Base-by-base conservation (phyloP, 2,888 invertebrate species). In the Augiades crinisus region DNA sequence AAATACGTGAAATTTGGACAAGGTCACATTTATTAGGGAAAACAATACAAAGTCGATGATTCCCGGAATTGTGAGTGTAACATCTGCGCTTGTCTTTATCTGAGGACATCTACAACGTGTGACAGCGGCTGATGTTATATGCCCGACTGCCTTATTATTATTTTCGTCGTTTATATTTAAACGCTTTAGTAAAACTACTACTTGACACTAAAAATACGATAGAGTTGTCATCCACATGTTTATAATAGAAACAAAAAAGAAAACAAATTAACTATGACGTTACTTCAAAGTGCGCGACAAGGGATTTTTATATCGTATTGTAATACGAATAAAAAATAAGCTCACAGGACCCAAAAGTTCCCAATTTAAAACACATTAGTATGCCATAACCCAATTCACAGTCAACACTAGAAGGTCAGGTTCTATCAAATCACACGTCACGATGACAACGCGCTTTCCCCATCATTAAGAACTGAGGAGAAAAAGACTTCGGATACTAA, bases 31-130 rank as follows among this genome's bases (percentile, higher is more conserved):
- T 36, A 24, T 31, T 16, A 14, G 27, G n/a, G 61, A 66, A 74
- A 78, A 82, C 77, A 79, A 79, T 76, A 69, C 59, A 37, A 44
- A n/a, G 2, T 7, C 19, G 58, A 58, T 68, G 68, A 71, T 79
- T 78, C 75, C 62, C 62, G 65, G 75, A 81, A 78, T 63, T 57
- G 57, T 54, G 56, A 46, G 33, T 53, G 58, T 61, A 67, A 80
- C 86, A 86, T 86, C 80, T 85, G 85, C 68, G 73, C 72, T 55
- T 75, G 78, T 82, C 78, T 78, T 78, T 80, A 82, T 76, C 77
- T 75, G 64, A 65, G 63, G 64, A 77, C 78, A 79, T 80, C 77
- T 75, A 67, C 64, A 64, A 57, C 54, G 53, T 57, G 67, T 68
- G 72, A 72, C 76, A 71, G 67, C 44, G 10, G 12, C 21, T 19